Evolutionary conservation across 1,140 invertebrate species (phyloP), one percentile per base, ranked within the genome.

Genomic region (Sitobion miscanthi): DNA sequence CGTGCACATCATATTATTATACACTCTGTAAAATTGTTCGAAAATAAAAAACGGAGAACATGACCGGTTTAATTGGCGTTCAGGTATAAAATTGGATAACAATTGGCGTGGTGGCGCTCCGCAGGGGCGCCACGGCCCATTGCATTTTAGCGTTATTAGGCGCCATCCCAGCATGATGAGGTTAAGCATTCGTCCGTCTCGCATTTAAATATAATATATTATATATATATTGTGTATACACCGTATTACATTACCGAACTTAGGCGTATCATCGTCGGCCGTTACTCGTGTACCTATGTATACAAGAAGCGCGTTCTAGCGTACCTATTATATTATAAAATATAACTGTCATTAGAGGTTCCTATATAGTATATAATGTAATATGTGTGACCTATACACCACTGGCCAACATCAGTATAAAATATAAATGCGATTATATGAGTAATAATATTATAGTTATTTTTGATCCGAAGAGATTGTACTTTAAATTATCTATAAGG

Each of bases 1-100:
- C 77, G 20, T 9, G 35, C 35, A 6, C 77, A 21, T 82, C 69
- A 17, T 85, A 30, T 6, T 85, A 30, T 85, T 87, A 47, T n/a
- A 17, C 25, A 17, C 14, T 45, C 17, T 6, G n/a, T n/a, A 87
- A 35, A 49, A 49, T 87, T 21, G 86, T 49, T 49, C 47, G 6
- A 20, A 49, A 52, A 87, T 49, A 38, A 87, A 21, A 30, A 21
- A 47, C 3, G 0, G 35, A 38, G 52, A 23, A 89, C 47, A 52
- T 45, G n/a, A 92, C 77, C 21, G 45, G 62, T 92, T 92, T 92
- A 82, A 91, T 92, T 92, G 91, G 91, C 91, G 82, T 52, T 45
- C 90, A 92, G 77, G 77, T 93, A 86, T 83, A 85, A 85, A 93
- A 93, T 54, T 69, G 77, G 91, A 54, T 52, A 85, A 54, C 82